Base-by-base conservation (phyloP, 2,888 invertebrate species). In the Andrena haemorrhoa region DNA sequence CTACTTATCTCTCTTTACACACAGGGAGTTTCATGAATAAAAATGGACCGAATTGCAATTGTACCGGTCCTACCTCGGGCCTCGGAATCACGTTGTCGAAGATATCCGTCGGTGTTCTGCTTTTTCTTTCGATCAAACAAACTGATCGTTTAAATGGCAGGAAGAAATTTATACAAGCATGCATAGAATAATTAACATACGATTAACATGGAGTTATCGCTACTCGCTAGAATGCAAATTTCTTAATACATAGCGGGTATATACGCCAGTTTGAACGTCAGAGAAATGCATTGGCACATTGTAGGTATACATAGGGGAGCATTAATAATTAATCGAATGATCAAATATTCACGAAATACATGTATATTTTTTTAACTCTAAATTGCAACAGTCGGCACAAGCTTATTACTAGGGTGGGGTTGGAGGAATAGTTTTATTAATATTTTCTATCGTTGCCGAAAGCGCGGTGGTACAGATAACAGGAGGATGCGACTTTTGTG, bases 1-100 rank as follows among this genome's bases (percentile, higher is more conserved):
- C 82, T 84, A 77, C 84, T 88, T 86, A 84, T 72, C 75, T 84
- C 58, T 64, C 41, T 68, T 68, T 70, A 73, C 65, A 71, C 41
- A 64, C 66, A 82, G 77, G 60, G 51, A 70, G 49, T 72, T 75
- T 77, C 76, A 76, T 79, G 79, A 88, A 75, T 72, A 84, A 82
- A 76, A 73, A 82, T 71, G 64, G 81, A 69, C 63, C 75, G 77
- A 74, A 76, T 79, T 79, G 74, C 66, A 83, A 64, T 83, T 78
- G 82, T 66, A 53, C 33, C 49, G 60, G 49, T 51, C 51, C 75
- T 78, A 79, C 72, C 68, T 63, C 23, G 58, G n/a, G 10, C 26
- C 68, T 58, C 23, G 58, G n/a, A n/a, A 26, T 79, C 58, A 56
- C 35, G 33, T 60, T 58, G 47, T 10, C 60, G 31, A 58, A 53